These are phyloP conservation scores for Mystacides longicornis DNA, from an alignment of 2,888 invertebrate species.

Conservation along the genomic window DNA sequence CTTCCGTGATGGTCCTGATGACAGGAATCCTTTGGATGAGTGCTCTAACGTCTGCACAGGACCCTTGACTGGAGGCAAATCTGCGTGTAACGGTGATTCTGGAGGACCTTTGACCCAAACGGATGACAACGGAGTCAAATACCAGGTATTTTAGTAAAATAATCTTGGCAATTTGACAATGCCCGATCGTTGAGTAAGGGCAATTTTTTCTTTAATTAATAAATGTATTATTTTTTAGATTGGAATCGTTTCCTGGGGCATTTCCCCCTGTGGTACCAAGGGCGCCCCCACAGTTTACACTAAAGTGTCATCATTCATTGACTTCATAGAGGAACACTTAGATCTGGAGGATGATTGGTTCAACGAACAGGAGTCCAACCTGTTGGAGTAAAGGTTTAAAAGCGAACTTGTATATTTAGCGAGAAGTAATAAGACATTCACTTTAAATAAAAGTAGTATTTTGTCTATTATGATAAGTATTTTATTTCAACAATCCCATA, in stretches of 20 bases:
- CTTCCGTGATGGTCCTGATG: conserved; percentile 33
- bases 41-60: conserved; percentile 49
- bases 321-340: conserved; percentile 37
- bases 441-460: too few relatives aligned
- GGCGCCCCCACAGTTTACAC: conserved; percentile 50
- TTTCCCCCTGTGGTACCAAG: conserved; percentile 44
- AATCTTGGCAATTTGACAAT: background rate
- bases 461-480: too few relatives aligned
- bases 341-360: conserved; percentile 9
- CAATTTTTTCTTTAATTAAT: too few relatives aligned
- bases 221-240: conserved; percentile 31
- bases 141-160: conserved; percentile 15
- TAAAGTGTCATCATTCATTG: conserved; percentile 42
- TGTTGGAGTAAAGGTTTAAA: too few relatives aligned
- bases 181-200: too few relatives aligned
- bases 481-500: too few relatives aligned
- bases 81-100: conserved; percentile 51
- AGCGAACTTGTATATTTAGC: too few relatives aligned
- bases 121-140: conserved; percentile 15
- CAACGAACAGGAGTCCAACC: background rate
- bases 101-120: conserved; percentile 46
- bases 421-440: too few relatives aligned
- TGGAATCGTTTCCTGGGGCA: conserved; percentile 53
- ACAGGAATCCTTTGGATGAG: conserved; percentile 39
- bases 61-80: conserved; percentile 41